Evolutionary conservation across 2,888 invertebrate species (phyloP).

Genomic region (Pyrrhosoma nymphula): DNA sequence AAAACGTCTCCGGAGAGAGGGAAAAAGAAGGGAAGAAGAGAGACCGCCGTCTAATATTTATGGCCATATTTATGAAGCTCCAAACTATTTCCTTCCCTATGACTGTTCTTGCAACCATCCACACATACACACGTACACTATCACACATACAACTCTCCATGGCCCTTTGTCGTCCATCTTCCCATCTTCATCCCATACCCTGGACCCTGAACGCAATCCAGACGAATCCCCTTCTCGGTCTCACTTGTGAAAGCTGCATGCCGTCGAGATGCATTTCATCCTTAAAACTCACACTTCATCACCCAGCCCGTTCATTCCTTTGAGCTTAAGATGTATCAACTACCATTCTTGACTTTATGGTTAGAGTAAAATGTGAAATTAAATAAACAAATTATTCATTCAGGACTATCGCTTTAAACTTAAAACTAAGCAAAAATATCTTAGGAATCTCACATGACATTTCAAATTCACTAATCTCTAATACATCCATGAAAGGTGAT

Average conservation of each 20-base stretch:
- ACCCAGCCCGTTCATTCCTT: no score
- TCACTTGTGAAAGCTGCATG: background rate
- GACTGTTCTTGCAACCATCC: background rate
- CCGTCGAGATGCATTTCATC: background rate
- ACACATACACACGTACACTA: no score
- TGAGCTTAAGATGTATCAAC: no score
- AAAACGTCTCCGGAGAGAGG: conserved; percentile 38
- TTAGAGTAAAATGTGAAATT: no score
- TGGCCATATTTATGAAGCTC: conserved; percentile 58
- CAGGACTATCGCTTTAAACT: no score
- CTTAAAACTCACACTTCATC: no score
- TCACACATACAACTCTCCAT: background rate
- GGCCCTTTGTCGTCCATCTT: background rate
- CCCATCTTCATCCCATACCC: background rate
- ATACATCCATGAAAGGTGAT: no score
- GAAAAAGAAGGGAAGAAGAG: background rate
- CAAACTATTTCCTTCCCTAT: background rate
- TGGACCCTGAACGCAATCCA: background rate
- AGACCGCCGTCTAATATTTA: conserved; percentile 58
- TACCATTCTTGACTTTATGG: no score
- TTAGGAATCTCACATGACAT: no score
- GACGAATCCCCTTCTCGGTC: background rate
- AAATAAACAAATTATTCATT: no score
- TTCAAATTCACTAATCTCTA: no score
- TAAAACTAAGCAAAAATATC: no score